These are phyloP conservation scores for Nomada goodeniana DNA, from an alignment of 2,888 invertebrate genomes.

Conservation along the genomic window DNA sequence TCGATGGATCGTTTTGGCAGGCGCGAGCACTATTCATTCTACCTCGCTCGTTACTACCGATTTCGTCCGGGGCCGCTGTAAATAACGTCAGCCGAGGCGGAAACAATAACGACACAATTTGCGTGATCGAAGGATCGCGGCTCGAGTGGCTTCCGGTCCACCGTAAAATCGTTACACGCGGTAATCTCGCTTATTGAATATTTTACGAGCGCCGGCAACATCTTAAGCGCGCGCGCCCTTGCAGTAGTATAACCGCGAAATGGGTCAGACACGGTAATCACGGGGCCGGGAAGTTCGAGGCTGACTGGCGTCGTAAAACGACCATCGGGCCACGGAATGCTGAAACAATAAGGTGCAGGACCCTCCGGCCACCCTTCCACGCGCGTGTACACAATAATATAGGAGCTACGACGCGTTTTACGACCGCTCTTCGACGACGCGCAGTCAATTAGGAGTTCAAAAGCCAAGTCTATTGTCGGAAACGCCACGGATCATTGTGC, in stretches of 20 bases:
- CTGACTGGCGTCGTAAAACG: constrained; percentile 51
- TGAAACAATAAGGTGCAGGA: constrained; percentile 51
- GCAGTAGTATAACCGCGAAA: constrained; percentile 54
- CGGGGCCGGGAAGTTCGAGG: constrained; percentile 34
- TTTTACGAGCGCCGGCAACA: constrained; percentile 49
- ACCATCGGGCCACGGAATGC: constrained; percentile 26
- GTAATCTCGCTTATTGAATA: constrained; percentile 64
- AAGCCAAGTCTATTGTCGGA: not conserved
- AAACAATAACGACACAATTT: constrained; percentile 7
- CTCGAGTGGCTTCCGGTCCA: constrained; percentile 35
- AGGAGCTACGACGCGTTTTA: constrained; percentile 19
- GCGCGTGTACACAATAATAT: constrained; percentile 15
- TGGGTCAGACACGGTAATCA: constrained; percentile 56
- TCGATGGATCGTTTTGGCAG: not conserved
- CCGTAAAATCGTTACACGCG: constrained; percentile 56
- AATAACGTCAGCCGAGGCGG: not conserved
- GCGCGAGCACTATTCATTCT: too few species aligned
- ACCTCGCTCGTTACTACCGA: too few species aligned
- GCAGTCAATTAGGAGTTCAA: not conserved
- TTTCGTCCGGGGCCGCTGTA: not conserved
- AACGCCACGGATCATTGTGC: not conserved
- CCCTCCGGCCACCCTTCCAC: constrained; percentile 10
- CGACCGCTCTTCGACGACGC: not conserved
- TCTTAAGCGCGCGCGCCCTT: constrained; percentile 29
- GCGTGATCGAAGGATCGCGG: constrained; percentile 45